Base-by-base conservation (phyloP, 2,797 vertebrate genomes). In the Sphenopsis melanotis region DNA sequence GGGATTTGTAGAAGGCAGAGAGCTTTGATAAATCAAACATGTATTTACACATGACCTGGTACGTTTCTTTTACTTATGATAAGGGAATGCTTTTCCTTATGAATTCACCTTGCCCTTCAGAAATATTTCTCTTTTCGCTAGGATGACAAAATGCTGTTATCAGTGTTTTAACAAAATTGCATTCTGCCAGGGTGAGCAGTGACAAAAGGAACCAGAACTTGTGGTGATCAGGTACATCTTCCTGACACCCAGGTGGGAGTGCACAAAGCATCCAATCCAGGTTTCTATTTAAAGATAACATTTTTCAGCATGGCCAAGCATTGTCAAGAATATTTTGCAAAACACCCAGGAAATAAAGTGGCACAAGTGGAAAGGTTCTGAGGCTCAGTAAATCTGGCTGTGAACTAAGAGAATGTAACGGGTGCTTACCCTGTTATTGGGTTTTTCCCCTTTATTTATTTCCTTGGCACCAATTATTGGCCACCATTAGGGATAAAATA, bases 311-410 rank as follows among this genome's bases (percentile, higher is more conserved):
- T 9, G 41, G 42, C 9, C 32, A 84, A 82, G 52, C 6, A 23
- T 1, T 46, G 12, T 1, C 32, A 32, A 17, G 50, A 14, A 32
- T 32, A 64, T 59, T 60, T 83, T 70, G 30, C 24, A 56, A 39
- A 89, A 78, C 4, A 18, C 32, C 18, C 2, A 2, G 34, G 23
- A 65, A 60, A 63, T 24, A 6, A 63, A 68, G n/a, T 12, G 24
- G 26, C 53, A 49, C 17, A 20, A 63, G 30, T 15, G n/a, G 42
- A 83, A 72, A 4, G 2, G n/a, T 37, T 37, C 2, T 0, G 3
- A 65, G 66, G 22, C 10, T 44, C 46, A 8, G 13, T 42, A 68
- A 55, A 71, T 21, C 41, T 53, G 42, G 23, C 21, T 59, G 47
- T n/a, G 81, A 80, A 29, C 18, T 12, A 8, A 50, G 52, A 32